A percentile compares a stretch with the other conserved stretches of the same genome.
phyloP scores from a whole-genome alignment of 2,888 invertebrate species.

The Agapostemon virescens region DNA sequence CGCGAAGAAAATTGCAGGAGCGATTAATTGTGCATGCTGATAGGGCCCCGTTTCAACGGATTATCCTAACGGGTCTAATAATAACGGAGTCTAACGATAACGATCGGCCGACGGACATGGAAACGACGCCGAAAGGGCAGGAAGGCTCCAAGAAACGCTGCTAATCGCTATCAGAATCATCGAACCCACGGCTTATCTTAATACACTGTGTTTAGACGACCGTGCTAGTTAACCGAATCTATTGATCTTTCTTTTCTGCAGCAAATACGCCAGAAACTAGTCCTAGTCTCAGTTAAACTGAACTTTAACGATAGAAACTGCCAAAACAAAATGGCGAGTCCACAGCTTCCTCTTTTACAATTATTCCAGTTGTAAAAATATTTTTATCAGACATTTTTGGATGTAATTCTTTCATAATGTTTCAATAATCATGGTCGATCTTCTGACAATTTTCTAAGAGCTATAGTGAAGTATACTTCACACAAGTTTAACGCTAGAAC shows the following conservation, averaged over 20 bases:
- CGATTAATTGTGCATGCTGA: background rate
- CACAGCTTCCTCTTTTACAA: too few species aligned
- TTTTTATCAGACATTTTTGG: too few species aligned
- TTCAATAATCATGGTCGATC: too few species aligned
- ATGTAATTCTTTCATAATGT: too few species aligned
- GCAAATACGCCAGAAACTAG: background rate
- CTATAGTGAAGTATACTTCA: too few species aligned
- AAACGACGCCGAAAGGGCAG: background rate
- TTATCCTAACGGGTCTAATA: slow-evolving; percentile 16
- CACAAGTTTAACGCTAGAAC: too few species aligned
- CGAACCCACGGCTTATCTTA: background rate
- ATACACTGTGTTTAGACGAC: background rate
- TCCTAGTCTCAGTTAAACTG: background rate
- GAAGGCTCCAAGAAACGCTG: background rate
- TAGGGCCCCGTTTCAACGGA: background rate
- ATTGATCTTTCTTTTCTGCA: background rate
- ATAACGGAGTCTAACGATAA: slow-evolving; percentile 4
- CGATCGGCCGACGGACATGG: background rate
- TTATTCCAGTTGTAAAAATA: too few species aligned
- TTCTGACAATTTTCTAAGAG: too few species aligned
- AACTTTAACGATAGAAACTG: too few species aligned
- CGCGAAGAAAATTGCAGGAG: slow-evolving; percentile 16
- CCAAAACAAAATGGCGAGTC: too few species aligned
- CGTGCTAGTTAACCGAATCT: background rate
- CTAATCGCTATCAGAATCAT: background rate